phyloP scores from a whole-genome alignment of 2,888 invertebrate genomes.

The Pseudolycoriella hygida region DNA sequence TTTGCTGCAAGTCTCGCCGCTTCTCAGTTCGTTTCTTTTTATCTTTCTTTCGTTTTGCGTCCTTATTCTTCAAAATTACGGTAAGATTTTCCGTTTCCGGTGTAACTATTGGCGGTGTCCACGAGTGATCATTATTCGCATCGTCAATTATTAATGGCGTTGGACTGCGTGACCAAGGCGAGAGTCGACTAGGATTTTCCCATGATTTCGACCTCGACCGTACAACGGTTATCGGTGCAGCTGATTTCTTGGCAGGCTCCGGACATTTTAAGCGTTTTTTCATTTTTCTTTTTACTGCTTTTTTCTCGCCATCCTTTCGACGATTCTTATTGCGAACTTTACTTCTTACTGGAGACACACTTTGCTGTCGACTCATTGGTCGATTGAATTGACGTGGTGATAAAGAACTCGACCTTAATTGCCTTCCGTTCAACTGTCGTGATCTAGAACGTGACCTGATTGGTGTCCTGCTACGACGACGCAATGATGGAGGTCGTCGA shows the following conservation, averaged over 20 bases:
- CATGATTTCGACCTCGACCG: conserved; percentile 11
- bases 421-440: neutral
- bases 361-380: neutral
- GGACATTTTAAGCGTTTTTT: neutral
- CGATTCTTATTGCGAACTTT: neutral
- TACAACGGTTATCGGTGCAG: neutral
- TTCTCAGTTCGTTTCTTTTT: conserved; percentile 19
- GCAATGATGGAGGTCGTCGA: conserved; percentile 10
- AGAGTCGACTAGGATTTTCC: conserved; percentile 9
- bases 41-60: conserved; percentile 23
- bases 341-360: neutral
- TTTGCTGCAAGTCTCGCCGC: conserved; percentile 25
- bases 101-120: conserved; percentile 41
- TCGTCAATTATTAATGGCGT: conserved; percentile 20
- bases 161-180: conserved; percentile 38
- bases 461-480: conserved; percentile 9
- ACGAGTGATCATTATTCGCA: conserved; percentile 26
- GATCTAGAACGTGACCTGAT: neutral
- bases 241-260: neutral
- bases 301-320: neutral
- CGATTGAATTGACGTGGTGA: neutral
- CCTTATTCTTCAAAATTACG: conserved; percentile 39
- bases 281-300: neutral
- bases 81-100: conserved; percentile 35
- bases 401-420: conserved; percentile 1